Evolutionary conservation across 2,797 vertebrate genomes (phyloP), one percentile per base, ranked within the genome.

Genomic region (Protosalanx chinensis): DNA sequence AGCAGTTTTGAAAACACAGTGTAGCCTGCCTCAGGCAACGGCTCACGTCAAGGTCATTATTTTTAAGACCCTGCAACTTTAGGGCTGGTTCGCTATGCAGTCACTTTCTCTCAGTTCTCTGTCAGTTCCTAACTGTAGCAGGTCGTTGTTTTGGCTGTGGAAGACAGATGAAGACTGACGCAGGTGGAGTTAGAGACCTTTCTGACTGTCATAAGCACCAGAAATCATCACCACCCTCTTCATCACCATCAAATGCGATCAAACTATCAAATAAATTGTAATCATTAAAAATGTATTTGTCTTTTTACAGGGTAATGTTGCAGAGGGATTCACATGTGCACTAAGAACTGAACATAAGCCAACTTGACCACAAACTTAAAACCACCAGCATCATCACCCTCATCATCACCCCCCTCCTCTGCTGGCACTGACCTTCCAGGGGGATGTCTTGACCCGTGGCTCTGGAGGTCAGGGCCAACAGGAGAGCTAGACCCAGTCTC

Each of bases 391-490:
- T 46, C 41, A n/a, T 8, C 51, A 16, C 2, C 4, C 15, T n/a
- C 51, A 56, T 53, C 51, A 53, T n/a, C 51, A 12, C 12, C 33
- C 33, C 33, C 37, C 37, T 41, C 37, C 37, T 41, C 37, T 41
- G 37, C 2, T 41, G 12, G 12, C 13, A 71, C 82, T 70, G 85
- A 93, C 93, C 88, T 76, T 91, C 87, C 67, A 88, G 78, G 67
- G 92, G 93, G 73, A 93, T 85, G 23, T 77, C 51, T 23, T 91
- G 77, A 70, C 81, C 77, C 51, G 74, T 30, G 33, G 70, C 76
- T 64, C 64, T 58, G 73, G 78, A 86, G 69, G 74, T 83, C 64
- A 86, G 75, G 78, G 81, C 87, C 82, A 88, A 71, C 51, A 93
- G 82, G 76, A 93, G 85, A 72, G 80, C 68, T 46, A 90, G 73